Base-by-base conservation (phyloP, 2,113 vertebrate species). In the Platysteira castanea region DNA sequence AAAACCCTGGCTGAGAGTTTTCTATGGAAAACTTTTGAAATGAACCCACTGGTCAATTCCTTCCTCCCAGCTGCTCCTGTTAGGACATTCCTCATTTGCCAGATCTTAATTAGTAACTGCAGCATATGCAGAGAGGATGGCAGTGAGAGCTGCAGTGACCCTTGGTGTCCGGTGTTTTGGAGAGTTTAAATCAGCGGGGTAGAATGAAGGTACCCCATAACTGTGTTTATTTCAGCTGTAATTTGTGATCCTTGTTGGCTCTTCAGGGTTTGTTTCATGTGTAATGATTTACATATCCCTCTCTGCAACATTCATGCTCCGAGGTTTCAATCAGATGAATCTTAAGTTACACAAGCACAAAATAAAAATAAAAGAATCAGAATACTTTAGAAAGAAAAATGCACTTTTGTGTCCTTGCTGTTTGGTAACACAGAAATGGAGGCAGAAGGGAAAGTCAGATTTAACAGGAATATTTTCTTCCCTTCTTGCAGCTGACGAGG, bases 401-500 rank as follows among this genome's bases (percentile, higher is more conserved):
- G 39, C 24, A 11, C 11, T 73, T 68, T 15, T 44, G 37, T 0
- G 2, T 56, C 24, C 5, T 53, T 64, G 26, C 28, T 30, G 69
- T 57, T 56, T 15, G 24, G 8, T 47, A 50, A n/a, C 24, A 57
- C 15, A 9, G 67, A 49, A 76, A 9, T 15, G 1, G 30, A 46
- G 19, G 27, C 2, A 3, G 39, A 31, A 73, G 15, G 9, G 15
- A 50, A 27, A 35, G 31, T 2, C 9, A 17, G 15, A 28, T 64
- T 39, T 54, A 37, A 12, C 0, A 4, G 8, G 18, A 31, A 9
- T 42, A 3, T 68, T 67, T 3, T 5, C 0, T 79, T 92, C 59
- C 15, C 44, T 16, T 83, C 41, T 59, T 87, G 27, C 91, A 98
- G 98, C 96, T 27, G 93, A 94, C 10, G 95, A 93, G 52, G 98